These are phyloP conservation scores for Vespertilio murinus DNA, from an alignment of 2,797 vertebrate species.

Conservation along the genomic window DNA sequence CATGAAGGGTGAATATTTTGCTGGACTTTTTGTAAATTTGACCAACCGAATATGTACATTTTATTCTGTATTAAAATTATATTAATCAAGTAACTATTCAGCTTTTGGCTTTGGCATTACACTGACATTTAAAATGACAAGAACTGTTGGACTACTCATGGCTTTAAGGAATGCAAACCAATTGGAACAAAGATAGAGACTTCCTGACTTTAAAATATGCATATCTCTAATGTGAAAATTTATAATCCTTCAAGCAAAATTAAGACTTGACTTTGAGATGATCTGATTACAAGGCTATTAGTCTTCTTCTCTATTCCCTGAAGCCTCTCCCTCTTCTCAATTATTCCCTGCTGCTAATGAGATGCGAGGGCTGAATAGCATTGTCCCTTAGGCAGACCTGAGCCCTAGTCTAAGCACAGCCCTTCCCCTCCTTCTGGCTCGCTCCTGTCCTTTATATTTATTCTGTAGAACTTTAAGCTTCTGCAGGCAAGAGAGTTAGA, in stretches of 20 bases:
- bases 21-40: conserved; percentile 24
- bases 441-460: not conserved
- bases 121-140: conserved; percentile 30
- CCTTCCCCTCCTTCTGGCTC: not conserved
- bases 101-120: conserved; percentile 2
- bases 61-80: conserved; percentile 44
- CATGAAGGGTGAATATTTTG: conserved; percentile 5
- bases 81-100: conserved; percentile 42
- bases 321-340: not conserved
- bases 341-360: conserved; percentile 31
- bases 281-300: conserved; percentile 45
- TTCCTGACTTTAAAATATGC: conserved; percentile 58
- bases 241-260: conserved; percentile 53
- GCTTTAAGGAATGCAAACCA: conserved; percentile 23
- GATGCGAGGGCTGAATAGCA: not conserved
- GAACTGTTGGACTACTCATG: not conserved
- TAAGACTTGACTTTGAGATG: conserved; percentile 55
- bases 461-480: not conserved
- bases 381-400: not conserved
- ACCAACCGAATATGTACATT: not conserved
- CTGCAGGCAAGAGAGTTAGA: not conserved
- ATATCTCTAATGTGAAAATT: conserved; percentile 46
- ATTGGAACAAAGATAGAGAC: conserved; percentile 24
- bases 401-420: not conserved
- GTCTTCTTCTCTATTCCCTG: not conserved